phyloP scores from a whole-genome alignment of 2,113 vertebrate genomes.

The Accipiter virgatus region DNA sequence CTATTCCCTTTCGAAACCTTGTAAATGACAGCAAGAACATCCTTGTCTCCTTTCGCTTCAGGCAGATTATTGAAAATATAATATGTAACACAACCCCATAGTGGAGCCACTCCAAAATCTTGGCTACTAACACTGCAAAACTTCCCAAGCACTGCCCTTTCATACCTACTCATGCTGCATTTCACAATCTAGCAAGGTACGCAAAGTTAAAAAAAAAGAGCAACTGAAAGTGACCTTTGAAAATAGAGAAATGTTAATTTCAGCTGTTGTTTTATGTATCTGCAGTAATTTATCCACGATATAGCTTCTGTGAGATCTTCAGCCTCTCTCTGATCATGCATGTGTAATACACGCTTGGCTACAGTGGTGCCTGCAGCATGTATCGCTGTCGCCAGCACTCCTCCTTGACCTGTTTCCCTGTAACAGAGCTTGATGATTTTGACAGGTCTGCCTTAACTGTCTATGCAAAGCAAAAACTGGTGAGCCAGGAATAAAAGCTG shows the following conservation, averaged over 20 bases:
- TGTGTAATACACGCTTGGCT: fast-evolving
- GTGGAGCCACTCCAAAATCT: background rate
- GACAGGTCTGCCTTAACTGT: background rate
- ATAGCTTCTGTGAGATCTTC: background rate
- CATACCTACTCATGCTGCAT: background rate
- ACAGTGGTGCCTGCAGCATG: fast-evolving
- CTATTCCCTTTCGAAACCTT: background rate
- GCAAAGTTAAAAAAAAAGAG: background rate
- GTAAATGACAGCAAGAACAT: background rate
- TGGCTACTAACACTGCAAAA: background rate
- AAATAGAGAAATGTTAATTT: background rate
- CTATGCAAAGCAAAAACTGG: background rate
- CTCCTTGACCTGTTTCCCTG: background rate
- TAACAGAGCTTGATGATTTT: background rate
- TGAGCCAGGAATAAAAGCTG: background rate
- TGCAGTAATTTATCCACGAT: background rate
- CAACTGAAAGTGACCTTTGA: background rate
- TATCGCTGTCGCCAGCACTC: fast-evolving
- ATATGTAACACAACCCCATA: background rate
- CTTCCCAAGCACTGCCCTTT: background rate
- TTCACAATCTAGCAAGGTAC: background rate
- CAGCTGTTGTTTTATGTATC: background rate
- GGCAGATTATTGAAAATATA: background rate
- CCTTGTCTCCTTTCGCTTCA: background rate
- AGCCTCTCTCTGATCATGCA: background rate